Evolutionary conservation across 2,797 vertebrate species (phyloP).

Genomic region (Hyperoplus lanceolatus): DNA sequence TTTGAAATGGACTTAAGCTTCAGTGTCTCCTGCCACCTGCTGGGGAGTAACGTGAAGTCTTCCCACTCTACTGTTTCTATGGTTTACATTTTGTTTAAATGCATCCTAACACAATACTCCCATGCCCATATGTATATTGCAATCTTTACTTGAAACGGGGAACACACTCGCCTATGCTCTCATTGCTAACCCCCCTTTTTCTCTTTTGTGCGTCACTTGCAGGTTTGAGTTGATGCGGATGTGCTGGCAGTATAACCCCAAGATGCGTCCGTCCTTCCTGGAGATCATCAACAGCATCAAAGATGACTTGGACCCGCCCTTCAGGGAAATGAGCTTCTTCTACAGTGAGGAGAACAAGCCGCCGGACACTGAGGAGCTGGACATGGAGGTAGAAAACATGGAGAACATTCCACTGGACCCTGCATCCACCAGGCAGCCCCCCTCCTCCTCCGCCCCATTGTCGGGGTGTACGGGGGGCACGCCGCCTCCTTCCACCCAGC

Average conservation of each 20-base stretch:
- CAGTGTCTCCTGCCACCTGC: conserved; percentile 82
- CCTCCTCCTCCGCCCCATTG: conserved; percentile 54
- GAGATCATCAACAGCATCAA: conserved; percentile 98
- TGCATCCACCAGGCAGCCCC: conserved; percentile 89
- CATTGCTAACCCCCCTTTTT: not conserved
- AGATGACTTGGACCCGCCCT: conserved; percentile 93
- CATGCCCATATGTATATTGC: not conserved
- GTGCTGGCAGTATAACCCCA: conserved; percentile 99
- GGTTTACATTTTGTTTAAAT: not conserved
- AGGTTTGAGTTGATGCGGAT: conserved; percentile 98
- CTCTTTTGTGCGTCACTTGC: conserved; percentile 7
- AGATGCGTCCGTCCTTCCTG: conserved; percentile 97
- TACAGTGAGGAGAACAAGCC: conserved; percentile 99
- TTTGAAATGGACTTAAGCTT: not conserved
- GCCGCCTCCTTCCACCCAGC: conserved; percentile 87
- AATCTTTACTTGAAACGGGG: not conserved
- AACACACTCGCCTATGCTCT: not conserved
- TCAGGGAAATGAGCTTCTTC: conserved; percentile 97
- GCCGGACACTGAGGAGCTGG: conserved; percentile 94
- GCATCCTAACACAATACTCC: not conserved
- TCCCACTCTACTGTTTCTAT: not conserved
- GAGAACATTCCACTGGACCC: conserved; percentile 98
- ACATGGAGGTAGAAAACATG: conserved; percentile 97
- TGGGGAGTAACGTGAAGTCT: conserved; percentile 55
- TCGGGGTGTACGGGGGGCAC: conserved; percentile 64